Base-by-base conservation (phyloP, 30 jellyfish, hydroid and myxozoan genomes). In the Calvadosia cruxmelitensis region DNA sequence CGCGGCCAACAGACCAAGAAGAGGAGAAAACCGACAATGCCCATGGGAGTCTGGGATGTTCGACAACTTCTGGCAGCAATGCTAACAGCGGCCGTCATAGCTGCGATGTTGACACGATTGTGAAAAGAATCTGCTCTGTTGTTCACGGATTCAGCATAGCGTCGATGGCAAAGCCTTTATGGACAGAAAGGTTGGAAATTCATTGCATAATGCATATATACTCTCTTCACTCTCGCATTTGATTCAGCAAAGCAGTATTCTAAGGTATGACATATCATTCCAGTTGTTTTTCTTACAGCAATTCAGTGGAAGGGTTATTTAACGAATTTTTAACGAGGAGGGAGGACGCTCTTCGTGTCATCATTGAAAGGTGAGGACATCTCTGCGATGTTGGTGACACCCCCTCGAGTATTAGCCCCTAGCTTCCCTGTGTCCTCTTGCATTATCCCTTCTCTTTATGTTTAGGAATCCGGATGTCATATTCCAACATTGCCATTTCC, bases 61-160 rank as follows among this genome's bases (percentile, higher is more conserved):
- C 10, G 20, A 20, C 15, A 42, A 20, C 10, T 10, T 10, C 10
- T 5, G 57, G 15, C 57, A 42, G 20, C 10, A 5, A 10, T 5
- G 20, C 1, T 34, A 33, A 33, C 49, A 49, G 30, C 3, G 65
- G 42, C 27, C 66, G 31, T 33, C 50, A 52, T 7, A 78, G 33
- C 1, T 7, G 67, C 29, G 72, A 74, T 72, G 79, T 86, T 36
- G 92, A 80, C 35, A 70, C 71, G n/a, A 49, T 82, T 29, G 94
- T 93, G 23, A 93, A 86, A 52, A 83, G 96, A 1, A 27, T 86
- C 32, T 86, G 96, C 76, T 93, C 96, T 15, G 79, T 75, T 13
- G 74, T 86, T 34, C 94, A 86, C 65, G 96, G 96, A n/a, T 86
- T 48, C 57, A 72, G 74, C 53, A 50, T 86, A 42, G 63, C 76